Conservation (phyloP, 2,888 invertebrate genomes). For the Cyaniris semiargus region DNA sequence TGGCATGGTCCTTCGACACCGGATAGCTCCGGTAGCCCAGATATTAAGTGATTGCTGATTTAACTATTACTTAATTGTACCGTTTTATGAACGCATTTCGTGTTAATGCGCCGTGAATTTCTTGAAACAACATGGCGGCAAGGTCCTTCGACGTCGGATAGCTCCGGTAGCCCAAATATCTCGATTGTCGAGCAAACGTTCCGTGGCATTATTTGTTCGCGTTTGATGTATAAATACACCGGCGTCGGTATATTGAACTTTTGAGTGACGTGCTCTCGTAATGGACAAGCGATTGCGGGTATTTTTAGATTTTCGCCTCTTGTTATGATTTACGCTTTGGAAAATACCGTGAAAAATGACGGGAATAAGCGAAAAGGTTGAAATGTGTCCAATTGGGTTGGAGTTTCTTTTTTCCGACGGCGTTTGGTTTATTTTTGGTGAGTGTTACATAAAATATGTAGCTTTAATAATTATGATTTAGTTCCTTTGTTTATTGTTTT, state of each 20-base stretch:
- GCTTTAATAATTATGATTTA: neutral
- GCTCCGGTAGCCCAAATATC: neutral
- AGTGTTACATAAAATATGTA: neutral
- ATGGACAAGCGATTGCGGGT: slow-evolving; percentile 10
- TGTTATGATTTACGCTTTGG: slow-evolving; percentile 10
- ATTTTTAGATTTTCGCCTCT: neutral
- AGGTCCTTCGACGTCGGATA: slow-evolving; percentile 10
- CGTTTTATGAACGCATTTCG: no score
- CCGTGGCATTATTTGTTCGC: neutral
- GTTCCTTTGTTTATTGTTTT: neutral
- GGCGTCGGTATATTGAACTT: slow-evolving; percentile 18
- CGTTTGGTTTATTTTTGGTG: neutral
- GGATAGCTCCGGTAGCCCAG: neutral
- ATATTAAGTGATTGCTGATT: no score
- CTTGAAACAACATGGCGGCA: neutral
- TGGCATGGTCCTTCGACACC: neutral
- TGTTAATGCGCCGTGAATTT: no score
- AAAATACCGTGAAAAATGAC: slow-evolving; percentile 11
- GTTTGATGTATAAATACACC: slow-evolving; percentile 11
- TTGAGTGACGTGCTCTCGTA: slow-evolving; percentile 4
- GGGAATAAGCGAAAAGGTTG: neutral
- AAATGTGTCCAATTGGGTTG: slow-evolving; percentile 21
- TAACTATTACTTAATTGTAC: no score
- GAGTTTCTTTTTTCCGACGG: neutral
- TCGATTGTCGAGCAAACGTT: neutral